These are phyloP conservation scores for Phainopepla nitens DNA, from an alignment of 2,113 vertebrate genomes.

Conservation along the genomic window DNA sequence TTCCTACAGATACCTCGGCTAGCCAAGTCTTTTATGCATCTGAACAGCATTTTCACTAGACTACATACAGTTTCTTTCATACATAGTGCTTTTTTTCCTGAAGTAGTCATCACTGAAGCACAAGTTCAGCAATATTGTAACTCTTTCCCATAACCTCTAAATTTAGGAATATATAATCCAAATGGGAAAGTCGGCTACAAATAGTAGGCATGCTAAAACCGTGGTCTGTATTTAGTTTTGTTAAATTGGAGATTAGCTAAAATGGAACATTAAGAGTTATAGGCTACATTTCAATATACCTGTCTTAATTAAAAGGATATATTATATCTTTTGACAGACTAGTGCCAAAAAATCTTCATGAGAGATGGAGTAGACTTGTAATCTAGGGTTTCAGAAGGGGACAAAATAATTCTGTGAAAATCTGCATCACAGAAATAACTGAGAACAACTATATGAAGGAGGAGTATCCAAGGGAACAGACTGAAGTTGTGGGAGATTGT, in stretches of 20 bases:
- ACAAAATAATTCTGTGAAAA: background rate
- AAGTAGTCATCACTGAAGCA: background rate
- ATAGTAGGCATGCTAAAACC: background rate
- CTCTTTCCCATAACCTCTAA: background rate
- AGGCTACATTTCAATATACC: background rate
- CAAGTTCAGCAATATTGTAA: background rate
- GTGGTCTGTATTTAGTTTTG: background rate
- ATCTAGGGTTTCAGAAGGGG: background rate
- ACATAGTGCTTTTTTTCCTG: background rate
- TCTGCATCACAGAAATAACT: background rate
- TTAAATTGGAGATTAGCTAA: background rate
- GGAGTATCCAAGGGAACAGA: background rate
- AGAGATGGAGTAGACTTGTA: background rate
- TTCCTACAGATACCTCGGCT: background rate
- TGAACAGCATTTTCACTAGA: background rate
- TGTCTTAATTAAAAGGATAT: background rate
- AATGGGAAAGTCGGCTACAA: background rate
- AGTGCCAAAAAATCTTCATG: background rate
- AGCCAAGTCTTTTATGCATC: background rate
- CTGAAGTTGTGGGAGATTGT: background rate
- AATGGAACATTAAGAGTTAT: background rate
- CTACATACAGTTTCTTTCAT: background rate
- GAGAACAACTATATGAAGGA: background rate
- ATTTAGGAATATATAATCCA: background rate
- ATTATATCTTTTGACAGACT: background rate